Evolutionary conservation across 2,888 invertebrate genomes (phyloP).

Genomic region (Cryptus viduatorius): DNA sequence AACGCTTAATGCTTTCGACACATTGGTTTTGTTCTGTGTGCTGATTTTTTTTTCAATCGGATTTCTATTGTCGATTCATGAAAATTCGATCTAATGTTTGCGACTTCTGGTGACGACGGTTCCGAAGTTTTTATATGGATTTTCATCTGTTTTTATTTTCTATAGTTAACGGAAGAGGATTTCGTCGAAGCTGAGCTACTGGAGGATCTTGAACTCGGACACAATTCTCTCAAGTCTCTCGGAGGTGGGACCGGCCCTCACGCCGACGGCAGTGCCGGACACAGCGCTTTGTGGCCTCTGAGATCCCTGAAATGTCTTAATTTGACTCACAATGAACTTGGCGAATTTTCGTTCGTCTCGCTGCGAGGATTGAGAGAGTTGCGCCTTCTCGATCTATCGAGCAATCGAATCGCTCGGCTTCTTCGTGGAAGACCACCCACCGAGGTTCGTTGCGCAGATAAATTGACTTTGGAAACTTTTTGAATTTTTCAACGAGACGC

Average conservation of each 20-base stretch:
- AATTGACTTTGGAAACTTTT: neutral
- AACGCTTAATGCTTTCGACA: neutral
- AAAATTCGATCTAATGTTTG: neutral
- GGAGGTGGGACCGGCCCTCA: conserved; percentile 75
- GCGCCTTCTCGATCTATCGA: conserved; percentile 91
- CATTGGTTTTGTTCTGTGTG: conserved; percentile 12
- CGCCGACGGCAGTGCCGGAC: conserved; percentile 82
- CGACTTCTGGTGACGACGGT: neutral
- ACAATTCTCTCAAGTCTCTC: conserved; percentile 90
- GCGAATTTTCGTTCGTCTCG: conserved; percentile 93
- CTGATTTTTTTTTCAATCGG: conserved; percentile 11
- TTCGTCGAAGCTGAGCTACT: conserved; percentile 90
- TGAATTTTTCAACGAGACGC: neutral
- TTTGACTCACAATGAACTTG: conserved; percentile 91
- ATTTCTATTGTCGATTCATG: neutral
- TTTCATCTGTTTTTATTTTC: neutral
- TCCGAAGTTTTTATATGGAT: too few relatives aligned
- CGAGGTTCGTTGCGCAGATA: conserved; percentile 76
- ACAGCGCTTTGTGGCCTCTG: conserved; percentile 90
- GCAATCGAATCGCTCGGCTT: conserved; percentile 89
- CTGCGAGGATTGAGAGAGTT: conserved; percentile 90
- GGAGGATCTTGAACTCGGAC: conserved; percentile 90
- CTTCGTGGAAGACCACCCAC: conserved; percentile 80
- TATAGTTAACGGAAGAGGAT: conserved; percentile 90
- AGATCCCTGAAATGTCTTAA: conserved; percentile 90